Evolutionary conservation across 2,888 invertebrate genomes (phyloP).

Genomic region (Rapana venosa): DNA sequence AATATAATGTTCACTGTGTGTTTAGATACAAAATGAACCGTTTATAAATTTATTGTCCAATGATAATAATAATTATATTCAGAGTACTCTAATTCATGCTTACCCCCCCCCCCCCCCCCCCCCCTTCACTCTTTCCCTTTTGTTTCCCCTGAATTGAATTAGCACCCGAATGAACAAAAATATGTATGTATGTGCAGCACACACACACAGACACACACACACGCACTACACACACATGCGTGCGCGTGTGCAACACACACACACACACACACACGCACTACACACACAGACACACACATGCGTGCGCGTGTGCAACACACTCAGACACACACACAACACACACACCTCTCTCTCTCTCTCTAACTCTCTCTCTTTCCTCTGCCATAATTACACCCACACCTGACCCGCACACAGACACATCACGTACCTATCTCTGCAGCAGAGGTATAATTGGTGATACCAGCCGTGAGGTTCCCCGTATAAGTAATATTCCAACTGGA

Average conservation of each 20-base stretch:
- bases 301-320: background rate
- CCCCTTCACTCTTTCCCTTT: no score
- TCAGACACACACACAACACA: background rate
- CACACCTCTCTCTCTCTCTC: background rate
- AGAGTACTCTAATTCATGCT: no score
- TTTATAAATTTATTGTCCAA: no score
- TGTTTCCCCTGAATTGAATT: no score
- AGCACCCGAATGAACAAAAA: no score
- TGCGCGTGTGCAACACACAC: no score
- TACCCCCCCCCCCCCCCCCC: no score
- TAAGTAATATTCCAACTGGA: background rate
- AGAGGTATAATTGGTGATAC: background rate
- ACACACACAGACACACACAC: background rate
- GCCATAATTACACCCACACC: background rate
- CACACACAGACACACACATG: background rate
- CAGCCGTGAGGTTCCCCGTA: background rate
- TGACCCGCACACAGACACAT: background rate
- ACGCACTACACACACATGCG: background rate
- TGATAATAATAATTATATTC: no score
- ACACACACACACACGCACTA: background rate
- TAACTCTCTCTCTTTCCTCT: no score
- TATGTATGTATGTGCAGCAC: no score
- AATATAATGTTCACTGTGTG: no score
- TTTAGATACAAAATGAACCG: no score
- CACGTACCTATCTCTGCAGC: background rate